Percentiles rank a stretch among this genome's conserved stretches.
Evolutionary conservation across 2,113 vertebrate genomes (phyloP).

Genomic region (Calonectris borealis): DNA sequence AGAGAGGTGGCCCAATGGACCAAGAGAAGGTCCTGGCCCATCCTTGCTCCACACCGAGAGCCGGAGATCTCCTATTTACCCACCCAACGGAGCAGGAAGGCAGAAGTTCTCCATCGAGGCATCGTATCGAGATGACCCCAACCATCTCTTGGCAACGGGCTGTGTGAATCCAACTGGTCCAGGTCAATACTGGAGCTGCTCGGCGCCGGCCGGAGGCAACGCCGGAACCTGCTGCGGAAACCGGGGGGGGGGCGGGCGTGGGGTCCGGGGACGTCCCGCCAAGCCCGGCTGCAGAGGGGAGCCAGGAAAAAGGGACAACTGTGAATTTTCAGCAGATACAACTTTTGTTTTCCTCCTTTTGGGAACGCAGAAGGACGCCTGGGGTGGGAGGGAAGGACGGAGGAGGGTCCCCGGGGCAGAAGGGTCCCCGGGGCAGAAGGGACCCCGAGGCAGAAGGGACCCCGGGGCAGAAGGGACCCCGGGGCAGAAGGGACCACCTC

Average conservation of each 20-base stretch:
- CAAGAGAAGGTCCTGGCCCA: background rate
- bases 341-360: background rate
- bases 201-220: background rate
- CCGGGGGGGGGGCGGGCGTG: background rate
- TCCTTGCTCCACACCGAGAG: background rate
- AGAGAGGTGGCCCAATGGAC: background rate
- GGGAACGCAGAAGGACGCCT: background rate
- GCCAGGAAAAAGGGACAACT: background rate
- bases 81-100: rapidly evolving
- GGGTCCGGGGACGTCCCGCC: background rate
- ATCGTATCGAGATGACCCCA: background rate
- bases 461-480: background rate
- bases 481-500: no score
- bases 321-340: background rate
- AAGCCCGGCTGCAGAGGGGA: background rate
- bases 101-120: background rate
- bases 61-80: rapidly evolving
- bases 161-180: background rate
- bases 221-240: background rate
- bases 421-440: no score
- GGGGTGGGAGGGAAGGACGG: background rate
- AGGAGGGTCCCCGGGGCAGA: background rate
- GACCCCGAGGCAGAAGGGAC: background rate
- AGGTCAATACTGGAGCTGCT: background rate
- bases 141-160: background rate